Evolutionary conservation across 2,888 invertebrate species (phyloP), one percentile per base, ranked within the genome.

Genomic region (Anarsia innoxiella): DNA sequence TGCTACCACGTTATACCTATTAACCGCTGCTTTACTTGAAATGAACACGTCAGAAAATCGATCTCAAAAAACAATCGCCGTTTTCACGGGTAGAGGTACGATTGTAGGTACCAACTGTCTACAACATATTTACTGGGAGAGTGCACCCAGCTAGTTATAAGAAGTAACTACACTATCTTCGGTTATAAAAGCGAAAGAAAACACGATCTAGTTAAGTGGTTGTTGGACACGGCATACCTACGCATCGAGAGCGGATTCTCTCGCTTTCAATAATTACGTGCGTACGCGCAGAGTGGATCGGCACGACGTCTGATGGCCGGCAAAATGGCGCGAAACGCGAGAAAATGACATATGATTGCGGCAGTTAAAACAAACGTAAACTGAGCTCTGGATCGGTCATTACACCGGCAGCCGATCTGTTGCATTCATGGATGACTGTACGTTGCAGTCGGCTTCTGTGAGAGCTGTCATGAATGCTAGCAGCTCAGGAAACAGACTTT

Each of bases 291-390:
- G 58, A 53, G 53, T 51, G 48, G 50, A 59, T 60, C 58, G 51
- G 49, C 58, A 51, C 50, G 48, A 42, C 37, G 42, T 47, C 42
- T 65, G 70, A 67, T 67, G 64, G 54, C 56, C 62, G 56, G 60
- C 52, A 63, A 71, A 72, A 69, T 59, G 60, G 64, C 62, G 68
- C 65, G 64, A 71, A 74, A 71, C 59, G 62, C 63, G 65, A 64
- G 69, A 66, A 75, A 75, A 77, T 74, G 63, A 72, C 67, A 62
- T 68, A 71, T 71, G 72, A 77, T 77, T 77, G 72, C 64, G 48
- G 64, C 61, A 57, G 65, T 72, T 75, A 68, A 71, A 72, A 71
- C 71, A 66, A 70, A 73, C 66, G 61, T 64, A 64, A 66, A 64
- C 59, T 62, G 65, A 54, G 46, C 51, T 50, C 53, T 47, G 46